Evolutionary conservation across 2,797 vertebrate genomes (phyloP).

Genomic region (Benthosema pterotum): DNA sequence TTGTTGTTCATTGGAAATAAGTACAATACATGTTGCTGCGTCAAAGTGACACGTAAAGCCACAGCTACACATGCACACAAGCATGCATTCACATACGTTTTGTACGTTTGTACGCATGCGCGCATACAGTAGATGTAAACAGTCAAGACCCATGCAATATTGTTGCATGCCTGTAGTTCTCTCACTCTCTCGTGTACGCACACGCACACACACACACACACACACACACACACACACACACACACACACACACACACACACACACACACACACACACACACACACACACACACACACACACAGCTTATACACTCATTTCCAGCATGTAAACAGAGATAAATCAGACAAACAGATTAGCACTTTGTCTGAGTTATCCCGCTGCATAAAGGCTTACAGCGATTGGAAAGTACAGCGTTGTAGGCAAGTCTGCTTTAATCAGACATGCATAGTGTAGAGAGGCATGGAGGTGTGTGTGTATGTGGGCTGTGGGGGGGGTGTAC

Average conservation of each 20-base stretch:
- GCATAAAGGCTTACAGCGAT: constrained; percentile 27
- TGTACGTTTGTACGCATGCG: no score
- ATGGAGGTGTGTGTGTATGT: no score
- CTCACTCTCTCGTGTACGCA: constrained; percentile 8
- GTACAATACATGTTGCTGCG: no score
- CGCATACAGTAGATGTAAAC: no score
- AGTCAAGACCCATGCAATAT: no score
- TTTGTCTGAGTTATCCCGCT: constrained; percentile 50
- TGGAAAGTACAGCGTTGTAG: constrained; percentile 33
- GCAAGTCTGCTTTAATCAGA: no score
- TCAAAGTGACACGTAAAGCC: no score
- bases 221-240: constrained; percentile 7
- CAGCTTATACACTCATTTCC: constrained; percentile 29
- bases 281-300: constrained; percentile 18
- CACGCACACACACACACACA: constrained; percentile 1
- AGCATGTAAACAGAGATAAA: constrained; percentile 52
- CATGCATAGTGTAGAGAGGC: no score
- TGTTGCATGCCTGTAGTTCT: neutral
- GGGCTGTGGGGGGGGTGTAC: no score
- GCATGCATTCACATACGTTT: no score
- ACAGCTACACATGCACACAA: no score
- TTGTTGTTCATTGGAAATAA: no score
- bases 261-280: constrained; percentile 14
- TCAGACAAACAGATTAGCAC: constrained; percentile 61
- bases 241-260: constrained; percentile 9